phyloP scores from a whole-genome alignment of 2,113 vertebrate genomes.

The Microcebus griseorufus region DNA sequence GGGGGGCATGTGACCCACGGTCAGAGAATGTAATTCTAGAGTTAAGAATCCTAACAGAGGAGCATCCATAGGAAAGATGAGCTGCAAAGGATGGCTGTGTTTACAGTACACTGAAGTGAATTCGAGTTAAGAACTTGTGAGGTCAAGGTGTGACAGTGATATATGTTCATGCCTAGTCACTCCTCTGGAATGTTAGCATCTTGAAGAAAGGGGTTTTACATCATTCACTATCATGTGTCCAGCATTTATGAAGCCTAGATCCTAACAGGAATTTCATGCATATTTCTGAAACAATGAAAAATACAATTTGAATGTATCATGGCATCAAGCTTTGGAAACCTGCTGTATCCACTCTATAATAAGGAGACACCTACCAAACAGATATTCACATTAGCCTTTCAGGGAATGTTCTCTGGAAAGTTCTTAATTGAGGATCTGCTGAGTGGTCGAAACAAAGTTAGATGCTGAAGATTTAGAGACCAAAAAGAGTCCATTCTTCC shows the following conservation, averaged over 20 bases:
- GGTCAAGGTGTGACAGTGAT: not conserved
- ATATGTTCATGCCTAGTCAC: rapidly evolving
- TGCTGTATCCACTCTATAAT: not conserved
- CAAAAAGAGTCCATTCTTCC: not conserved
- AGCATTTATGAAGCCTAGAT: not conserved
- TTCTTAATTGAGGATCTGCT: not conserved
- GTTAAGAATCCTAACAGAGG: not conserved
- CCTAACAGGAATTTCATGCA: not conserved
- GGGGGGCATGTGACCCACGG: not conserved
- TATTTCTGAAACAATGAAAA: constrained; percentile 4
- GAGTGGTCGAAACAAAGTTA: not conserved
- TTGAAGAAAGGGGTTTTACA: not conserved
- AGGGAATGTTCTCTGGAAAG: not conserved
- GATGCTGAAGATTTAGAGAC: not conserved
- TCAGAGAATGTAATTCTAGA: not conserved
- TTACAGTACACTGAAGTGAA: not conserved
- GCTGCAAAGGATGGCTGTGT: not conserved
- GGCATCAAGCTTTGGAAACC: not conserved
- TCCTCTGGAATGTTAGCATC: not conserved
- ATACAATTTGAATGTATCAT: not conserved
- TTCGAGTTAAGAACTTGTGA: not conserved
- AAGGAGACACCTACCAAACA: not conserved
- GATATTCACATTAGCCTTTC: not conserved
- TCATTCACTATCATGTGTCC: not conserved
- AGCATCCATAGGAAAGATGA: not conserved